phyloP scores from a whole-genome alignment of 2,888 invertebrate species.

The Thereva unica region DNA sequence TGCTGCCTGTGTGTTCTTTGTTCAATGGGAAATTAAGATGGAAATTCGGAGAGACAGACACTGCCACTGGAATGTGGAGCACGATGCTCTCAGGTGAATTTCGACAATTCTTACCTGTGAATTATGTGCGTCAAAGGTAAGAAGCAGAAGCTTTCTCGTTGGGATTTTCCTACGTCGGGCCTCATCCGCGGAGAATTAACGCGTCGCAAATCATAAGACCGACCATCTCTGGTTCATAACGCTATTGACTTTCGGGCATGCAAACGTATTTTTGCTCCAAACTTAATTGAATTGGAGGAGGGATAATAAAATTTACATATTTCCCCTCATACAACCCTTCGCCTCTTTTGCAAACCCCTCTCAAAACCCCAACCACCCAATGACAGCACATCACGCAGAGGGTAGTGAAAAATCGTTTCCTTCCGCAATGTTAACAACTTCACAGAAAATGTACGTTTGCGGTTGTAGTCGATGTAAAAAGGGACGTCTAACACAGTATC shows the following conservation, averaged over 20 bases:
- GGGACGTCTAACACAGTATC: too few relatives aligned
- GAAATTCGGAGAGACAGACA: conserved; percentile 5
- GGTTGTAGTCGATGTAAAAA: too few relatives aligned
- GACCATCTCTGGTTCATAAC: neutral
- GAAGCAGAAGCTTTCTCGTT: neutral
- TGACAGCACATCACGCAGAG: neutral
- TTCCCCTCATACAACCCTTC: neutral
- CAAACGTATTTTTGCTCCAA: conserved; percentile 12
- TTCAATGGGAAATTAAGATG: conserved; percentile 29
- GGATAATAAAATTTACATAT: conserved; percentile 34
- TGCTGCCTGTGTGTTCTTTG: neutral
- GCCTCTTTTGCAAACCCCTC: too few relatives aligned
- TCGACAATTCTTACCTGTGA: conserved; percentile 20
- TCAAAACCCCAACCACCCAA: too few relatives aligned
- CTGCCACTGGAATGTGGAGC: conserved; percentile 2
- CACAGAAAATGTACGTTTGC: neutral
- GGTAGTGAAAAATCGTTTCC: conserved; percentile 34
- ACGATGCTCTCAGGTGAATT: conserved; percentile 14
- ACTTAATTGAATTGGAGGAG: conserved; percentile 31
- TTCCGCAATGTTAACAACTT: conserved; percentile 3
- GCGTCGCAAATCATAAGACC: conserved; percentile 29
- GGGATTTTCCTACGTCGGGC: neutral
- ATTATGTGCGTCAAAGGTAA: conserved; percentile 4
- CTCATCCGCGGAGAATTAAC: conserved; percentile 24
- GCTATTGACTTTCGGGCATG: neutral